Base-by-base conservation (phyloP, 2,888 invertebrate genomes). In the Pammene aurita region DNA sequence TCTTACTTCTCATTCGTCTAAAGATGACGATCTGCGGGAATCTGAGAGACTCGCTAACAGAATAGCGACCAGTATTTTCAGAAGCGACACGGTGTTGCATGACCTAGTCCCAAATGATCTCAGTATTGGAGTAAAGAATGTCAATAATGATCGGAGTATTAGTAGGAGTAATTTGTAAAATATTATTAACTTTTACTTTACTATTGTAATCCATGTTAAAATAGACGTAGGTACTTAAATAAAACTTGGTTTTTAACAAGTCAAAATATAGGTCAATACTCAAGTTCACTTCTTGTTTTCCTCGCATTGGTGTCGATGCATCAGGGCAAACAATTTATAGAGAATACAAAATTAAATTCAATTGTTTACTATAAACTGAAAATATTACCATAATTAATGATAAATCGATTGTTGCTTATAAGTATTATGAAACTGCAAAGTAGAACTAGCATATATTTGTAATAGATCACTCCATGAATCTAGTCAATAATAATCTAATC, bases 61-160 rank as follows among this genome's bases (percentile, higher is more conserved):
- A 71, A 89, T 90, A 79, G 91, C 92, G 0, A 92, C 90, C 0
- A 91, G 89, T 74, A 90, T 90, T 67, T 91, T 90, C 66, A 83
- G 91, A 75, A 89, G 85, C 75, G 91, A 92, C 50, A 87, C 92
- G 0, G 84, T 93, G 9, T 76, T 93, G 63, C 90, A 91, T 55
- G 93, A 93, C 70, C 80, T 93, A 67, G 87, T 93, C 44, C 93
- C 93, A 0, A 93, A 93, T 73, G 93, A 93, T 81, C 83, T 93
- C 62, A 93, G 93, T 75, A 80, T 93, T 72, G 84, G 85, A 55
- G 74, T 81, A n/a, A 91, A 90, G 71, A 84, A 81, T 77, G 71
- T 75, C 54, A 73, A 58, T 26, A 81, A 73, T 60, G 86, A 86
- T 66, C 84, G 88, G 64, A 82, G 75, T 75, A 63, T 80, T 18